These are phyloP conservation scores for Daphoenositta chrysoptera DNA, from an alignment of 2,113 vertebrate species.

Conservation along the genomic window DNA sequence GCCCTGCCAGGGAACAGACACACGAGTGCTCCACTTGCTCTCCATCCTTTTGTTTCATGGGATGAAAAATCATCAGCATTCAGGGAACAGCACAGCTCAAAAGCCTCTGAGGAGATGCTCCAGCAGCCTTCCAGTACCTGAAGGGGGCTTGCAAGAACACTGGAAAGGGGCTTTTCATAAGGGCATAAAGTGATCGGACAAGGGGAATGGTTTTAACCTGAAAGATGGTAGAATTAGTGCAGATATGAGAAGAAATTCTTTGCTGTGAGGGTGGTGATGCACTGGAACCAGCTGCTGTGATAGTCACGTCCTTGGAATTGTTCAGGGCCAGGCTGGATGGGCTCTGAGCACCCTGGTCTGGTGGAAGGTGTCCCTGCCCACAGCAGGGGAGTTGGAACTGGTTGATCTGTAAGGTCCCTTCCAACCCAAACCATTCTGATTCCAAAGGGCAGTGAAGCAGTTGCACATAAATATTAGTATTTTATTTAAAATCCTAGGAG, in stretches of 20 bases:
- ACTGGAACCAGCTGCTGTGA: background rate
- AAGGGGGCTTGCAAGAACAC: background rate
- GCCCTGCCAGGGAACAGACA: background rate
- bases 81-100: background rate
- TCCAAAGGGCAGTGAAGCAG: background rate
- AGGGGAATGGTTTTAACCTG: background rate
- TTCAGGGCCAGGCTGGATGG: background rate
- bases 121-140: background rate
- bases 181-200: background rate
- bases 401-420: background rate
- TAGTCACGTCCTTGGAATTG: background rate
- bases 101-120: background rate
- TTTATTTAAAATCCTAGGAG: conserved; percentile 36
- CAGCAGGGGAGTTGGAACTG: background rate
- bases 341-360: background rate
- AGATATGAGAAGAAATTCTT: background rate
- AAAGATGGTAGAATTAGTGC: background rate
- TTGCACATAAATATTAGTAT: conserved; percentile 9
- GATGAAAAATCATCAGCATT: background rate
- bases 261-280: background rate
- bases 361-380: background rate
- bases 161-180: background rate
- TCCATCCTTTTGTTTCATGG: background rate
- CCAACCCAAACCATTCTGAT: background rate
- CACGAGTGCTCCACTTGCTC: background rate